A percentile compares a stretch with the other conserved stretches of the same genome.
Evolutionary conservation across 2,888 invertebrate genomes (phyloP).

Genomic region (Spatulosminthurus flaviceps): DNA sequence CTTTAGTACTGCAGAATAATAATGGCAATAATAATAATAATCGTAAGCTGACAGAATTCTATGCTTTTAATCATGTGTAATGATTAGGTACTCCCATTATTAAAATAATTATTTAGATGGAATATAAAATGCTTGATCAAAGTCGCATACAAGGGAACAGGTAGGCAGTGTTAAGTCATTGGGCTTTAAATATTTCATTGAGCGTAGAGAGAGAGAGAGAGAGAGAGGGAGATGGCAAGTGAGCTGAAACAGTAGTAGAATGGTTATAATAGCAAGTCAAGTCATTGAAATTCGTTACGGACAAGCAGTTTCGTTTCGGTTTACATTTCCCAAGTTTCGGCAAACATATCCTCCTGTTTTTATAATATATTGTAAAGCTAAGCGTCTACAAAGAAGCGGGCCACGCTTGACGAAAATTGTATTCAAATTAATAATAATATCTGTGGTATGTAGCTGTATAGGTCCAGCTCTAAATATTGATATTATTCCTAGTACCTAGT

Average conservation of each 20-base stretch:
- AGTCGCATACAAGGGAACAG: not conserved
- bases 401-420: not conserved
- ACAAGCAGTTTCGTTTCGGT: slow-evolving; percentile 28
- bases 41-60: not conserved
- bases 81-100: not conserved
- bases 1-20: not conserved
- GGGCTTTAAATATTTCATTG: not conserved
- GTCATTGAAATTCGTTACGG: slow-evolving; percentile 36
- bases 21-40: not conserved
- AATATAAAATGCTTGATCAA: not conserved
- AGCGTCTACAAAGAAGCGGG: not conserved
- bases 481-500: not conserved
- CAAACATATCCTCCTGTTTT: slow-evolving; percentile 31
- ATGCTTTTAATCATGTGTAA: not conserved
- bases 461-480: not conserved
- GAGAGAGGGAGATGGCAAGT: no score
- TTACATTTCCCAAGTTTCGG: slow-evolving; percentile 37
- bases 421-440: not conserved
- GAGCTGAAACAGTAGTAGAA: slow-evolving; percentile 11
- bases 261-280: slow-evolving; percentile 11
- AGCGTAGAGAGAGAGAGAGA: no score
- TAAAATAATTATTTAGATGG: not conserved
- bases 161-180: not conserved
- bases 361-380: not conserved
- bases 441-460: not conserved